Evolutionary conservation across 2,113 vertebrate species (phyloP).

Genomic region (Dolichotis patagonum): DNA sequence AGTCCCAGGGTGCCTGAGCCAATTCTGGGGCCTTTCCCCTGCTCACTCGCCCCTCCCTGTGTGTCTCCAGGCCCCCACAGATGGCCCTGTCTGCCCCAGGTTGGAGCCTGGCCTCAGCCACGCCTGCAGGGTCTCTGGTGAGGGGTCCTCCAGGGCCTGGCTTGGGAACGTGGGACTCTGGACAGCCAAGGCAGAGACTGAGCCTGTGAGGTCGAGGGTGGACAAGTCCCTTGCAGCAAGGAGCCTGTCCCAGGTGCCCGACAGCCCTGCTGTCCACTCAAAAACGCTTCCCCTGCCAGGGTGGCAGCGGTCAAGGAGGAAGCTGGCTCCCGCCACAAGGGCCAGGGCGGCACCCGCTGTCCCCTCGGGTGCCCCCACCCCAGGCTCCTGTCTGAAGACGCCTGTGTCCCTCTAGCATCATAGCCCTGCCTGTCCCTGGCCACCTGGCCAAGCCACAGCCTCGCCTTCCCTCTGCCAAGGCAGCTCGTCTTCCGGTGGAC

Average conservation of each 20-base stretch:
- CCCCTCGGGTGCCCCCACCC: not conserved
- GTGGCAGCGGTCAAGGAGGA: not conserved
- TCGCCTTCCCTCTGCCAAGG: slow-evolving; percentile 12
- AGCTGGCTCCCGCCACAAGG: not conserved
- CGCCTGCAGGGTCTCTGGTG: not conserved
- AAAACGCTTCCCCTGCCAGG: not conserved
- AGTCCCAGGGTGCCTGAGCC: not conserved
- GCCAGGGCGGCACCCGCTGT: not conserved
- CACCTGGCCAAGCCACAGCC: not conserved
- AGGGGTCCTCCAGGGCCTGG: not conserved
- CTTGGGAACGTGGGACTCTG: not conserved
- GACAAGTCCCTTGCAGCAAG: not conserved
- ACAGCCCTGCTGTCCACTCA: not conserved
- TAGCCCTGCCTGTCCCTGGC: not conserved
- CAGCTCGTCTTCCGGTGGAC: slow-evolving; percentile 3
- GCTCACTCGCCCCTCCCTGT: not conserved
- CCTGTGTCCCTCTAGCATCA: not conserved
- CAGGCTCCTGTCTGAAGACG: not conserved
- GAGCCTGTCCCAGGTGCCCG: not conserved
- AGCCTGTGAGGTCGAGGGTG: not conserved
- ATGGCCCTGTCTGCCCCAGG: not conserved
- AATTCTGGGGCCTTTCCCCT: not conserved
- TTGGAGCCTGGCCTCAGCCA: not conserved
- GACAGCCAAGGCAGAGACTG: not conserved
- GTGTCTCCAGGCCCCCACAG: not conserved